These are phyloP conservation scores for Idris sp. DNA, from an alignment of 1,140 invertebrate species.

Conservation along the genomic window DNA sequence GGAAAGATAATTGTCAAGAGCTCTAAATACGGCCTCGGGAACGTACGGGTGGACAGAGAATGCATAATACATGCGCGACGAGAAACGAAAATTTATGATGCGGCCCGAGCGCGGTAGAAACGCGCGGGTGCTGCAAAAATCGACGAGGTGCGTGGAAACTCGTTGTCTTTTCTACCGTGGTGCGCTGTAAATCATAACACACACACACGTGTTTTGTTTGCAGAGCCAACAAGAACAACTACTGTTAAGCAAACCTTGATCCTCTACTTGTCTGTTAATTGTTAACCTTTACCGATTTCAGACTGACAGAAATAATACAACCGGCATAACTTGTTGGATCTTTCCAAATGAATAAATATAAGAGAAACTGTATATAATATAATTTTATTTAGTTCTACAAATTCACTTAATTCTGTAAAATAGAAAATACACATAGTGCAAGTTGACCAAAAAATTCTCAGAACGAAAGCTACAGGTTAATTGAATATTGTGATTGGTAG, in stretches of 20 bases:
- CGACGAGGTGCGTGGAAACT: conserved; percentile 42
- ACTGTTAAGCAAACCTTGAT: neutral
- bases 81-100: conserved; percentile 73
- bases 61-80: conserved; percentile 75
- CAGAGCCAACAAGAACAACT: neutral
- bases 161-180: conserved; percentile 43
- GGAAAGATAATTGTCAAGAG: conserved; percentile 79
- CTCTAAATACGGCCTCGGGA: conserved; percentile 72
- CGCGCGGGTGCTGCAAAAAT: conserved; percentile 53
- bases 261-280: neutral
- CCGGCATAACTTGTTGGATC: too few species aligned
- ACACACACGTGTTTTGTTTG: conserved; percentile 7
- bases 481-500: too few species aligned
- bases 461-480: too few species aligned
- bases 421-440: too few species aligned
- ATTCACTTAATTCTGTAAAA: too few species aligned
- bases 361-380: too few species aligned
- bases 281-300: too few species aligned
- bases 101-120: conserved; percentile 43
- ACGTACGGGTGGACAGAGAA: conserved; percentile 72
- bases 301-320: too few species aligned
- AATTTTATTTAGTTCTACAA: too few species aligned
- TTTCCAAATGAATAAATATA: too few species aligned
- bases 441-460: too few species aligned
- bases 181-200: conserved; percentile 32